These are phyloP conservation scores for Tethea ocularis DNA, from an alignment of 2,888 invertebrate genomes.

Conservation along the genomic window DNA sequence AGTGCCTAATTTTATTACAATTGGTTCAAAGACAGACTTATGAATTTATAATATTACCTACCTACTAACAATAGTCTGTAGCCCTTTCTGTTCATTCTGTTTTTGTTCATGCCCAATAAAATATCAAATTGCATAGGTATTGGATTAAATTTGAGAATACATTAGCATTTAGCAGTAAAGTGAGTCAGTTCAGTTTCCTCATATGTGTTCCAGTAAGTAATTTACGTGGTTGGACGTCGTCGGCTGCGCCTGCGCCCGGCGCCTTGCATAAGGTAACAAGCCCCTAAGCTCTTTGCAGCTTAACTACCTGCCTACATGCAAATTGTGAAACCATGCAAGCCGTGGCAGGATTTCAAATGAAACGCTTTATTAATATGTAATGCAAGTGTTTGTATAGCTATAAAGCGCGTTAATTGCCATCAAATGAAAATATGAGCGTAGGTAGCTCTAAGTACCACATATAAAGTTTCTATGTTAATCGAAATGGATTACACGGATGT, in stretches of 20 bases:
- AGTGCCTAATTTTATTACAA: too few species aligned
- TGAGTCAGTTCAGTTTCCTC: slow-evolving; percentile 49
- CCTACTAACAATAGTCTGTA: too few species aligned
- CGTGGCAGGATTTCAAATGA: slow-evolving; percentile 39
- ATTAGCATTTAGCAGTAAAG: slow-evolving; percentile 1
- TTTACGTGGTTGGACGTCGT: slow-evolving; percentile 49
- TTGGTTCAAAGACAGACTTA: too few species aligned
- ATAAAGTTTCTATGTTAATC: slow-evolving; percentile 35
- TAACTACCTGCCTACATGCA: slow-evolving; percentile 44
- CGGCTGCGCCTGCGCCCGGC: background rate
- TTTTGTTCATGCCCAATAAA: background rate
- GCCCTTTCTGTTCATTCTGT: background rate
- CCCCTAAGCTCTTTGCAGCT: slow-evolving; percentile 67
- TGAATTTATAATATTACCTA: too few species aligned
- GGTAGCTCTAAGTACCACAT: slow-evolving; percentile 32
- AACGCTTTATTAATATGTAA: slow-evolving; percentile 15
- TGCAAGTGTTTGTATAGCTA: background rate
- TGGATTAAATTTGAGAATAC: background rate
- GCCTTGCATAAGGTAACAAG: slow-evolving; percentile 68
- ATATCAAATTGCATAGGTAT: background rate
- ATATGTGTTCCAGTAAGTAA: slow-evolving; percentile 60
- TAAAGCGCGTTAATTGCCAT: slow-evolving; percentile 9
- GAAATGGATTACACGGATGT: slow-evolving; percentile 39
- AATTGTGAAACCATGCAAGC: slow-evolving; percentile 58
- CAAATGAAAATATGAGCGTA: slow-evolving; percentile 17